phyloP scores from a whole-genome alignment of 2,888 invertebrate genomes.

The Apodemia duryi region DNA sequence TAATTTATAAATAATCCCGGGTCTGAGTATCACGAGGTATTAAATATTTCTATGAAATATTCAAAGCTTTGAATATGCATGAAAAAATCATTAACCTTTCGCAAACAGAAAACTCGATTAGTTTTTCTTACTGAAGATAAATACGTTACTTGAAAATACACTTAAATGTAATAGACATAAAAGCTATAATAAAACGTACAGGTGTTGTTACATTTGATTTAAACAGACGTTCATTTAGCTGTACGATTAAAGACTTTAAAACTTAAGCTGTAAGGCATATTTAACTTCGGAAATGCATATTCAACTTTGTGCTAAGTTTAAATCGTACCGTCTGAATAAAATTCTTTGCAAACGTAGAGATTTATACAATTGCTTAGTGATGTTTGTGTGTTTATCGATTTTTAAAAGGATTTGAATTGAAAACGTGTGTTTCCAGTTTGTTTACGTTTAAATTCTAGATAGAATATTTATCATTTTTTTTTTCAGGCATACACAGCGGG shows the following conservation, averaged over 20 bases:
- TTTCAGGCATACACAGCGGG: no score
- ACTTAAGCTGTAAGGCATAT: constrained; percentile 31
- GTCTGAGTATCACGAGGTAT: neutral
- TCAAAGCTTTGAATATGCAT: constrained; percentile 11
- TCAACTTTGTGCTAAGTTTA: constrained; percentile 35
- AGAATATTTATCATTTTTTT: no score
- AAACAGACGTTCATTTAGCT: constrained; percentile 18
- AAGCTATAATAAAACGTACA: neutral
- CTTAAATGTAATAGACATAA: neutral
- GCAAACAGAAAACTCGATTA: neutral
- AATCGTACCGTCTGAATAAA: constrained; percentile 34
- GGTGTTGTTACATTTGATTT: constrained; percentile 19
- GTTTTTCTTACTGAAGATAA: constrained; percentile 4
- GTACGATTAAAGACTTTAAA: constrained; percentile 30
- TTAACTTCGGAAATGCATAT: constrained; percentile 32
- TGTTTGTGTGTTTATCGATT: constrained; percentile 27
- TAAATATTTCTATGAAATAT: constrained; percentile 10
- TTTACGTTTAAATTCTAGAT: no score
- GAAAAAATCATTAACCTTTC: constrained; percentile 11
- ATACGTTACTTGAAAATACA: neutral
- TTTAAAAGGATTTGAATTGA: neutral
- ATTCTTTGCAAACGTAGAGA: constrained; percentile 37
- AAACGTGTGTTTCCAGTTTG: neutral
- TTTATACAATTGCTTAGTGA: constrained; percentile 34
- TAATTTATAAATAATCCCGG: neutral